A percentile compares a stretch with the other conserved stretches of the same genome.
These are phyloP conservation scores for Tenthredo scrophulariae DNA, from an alignment of 2,888 invertebrate genomes.

Conservation along the genomic window DNA sequence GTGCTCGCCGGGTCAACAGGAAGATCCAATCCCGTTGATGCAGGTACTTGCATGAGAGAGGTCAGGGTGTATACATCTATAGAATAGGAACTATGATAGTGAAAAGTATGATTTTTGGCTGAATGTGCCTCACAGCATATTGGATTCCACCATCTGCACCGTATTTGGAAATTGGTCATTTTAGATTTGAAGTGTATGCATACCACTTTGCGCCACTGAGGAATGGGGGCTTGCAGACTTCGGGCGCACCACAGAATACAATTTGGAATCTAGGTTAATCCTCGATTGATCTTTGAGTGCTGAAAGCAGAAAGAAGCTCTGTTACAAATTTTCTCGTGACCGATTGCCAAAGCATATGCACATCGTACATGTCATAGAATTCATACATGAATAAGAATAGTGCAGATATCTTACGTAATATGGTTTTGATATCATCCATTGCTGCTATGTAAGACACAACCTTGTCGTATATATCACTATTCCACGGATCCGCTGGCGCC, in stretches of 20 bases:
- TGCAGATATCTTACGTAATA: neutral
- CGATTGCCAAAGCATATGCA: too few species aligned
- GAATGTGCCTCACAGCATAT: neutral
- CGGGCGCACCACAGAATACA: constrained; percentile 23
- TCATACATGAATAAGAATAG: neutral
- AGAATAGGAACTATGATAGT: neutral
- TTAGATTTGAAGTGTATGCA: neutral
- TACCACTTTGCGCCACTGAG: neutral
- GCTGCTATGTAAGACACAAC: constrained; percentile 60
- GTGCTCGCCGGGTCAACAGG: neutral
- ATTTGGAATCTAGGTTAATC: neutral
- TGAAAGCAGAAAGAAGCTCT: neutral
- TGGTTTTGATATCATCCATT: constrained; percentile 47
- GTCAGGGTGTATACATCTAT: constrained; percentile 20
- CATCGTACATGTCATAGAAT: too few species aligned
- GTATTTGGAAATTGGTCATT: neutral
- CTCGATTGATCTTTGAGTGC: neutral
- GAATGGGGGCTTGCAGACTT: neutral
- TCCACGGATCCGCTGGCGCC: constrained; percentile 63
- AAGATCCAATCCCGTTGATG: neutral
- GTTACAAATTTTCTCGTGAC: too few species aligned
- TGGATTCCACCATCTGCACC: neutral
- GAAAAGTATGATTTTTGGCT: neutral
- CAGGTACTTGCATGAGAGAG: neutral
- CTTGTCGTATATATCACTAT: constrained; percentile 59